phyloP scores from a whole-genome alignment of 2,888 invertebrate genomes.

The Idaea straminata region DNA sequence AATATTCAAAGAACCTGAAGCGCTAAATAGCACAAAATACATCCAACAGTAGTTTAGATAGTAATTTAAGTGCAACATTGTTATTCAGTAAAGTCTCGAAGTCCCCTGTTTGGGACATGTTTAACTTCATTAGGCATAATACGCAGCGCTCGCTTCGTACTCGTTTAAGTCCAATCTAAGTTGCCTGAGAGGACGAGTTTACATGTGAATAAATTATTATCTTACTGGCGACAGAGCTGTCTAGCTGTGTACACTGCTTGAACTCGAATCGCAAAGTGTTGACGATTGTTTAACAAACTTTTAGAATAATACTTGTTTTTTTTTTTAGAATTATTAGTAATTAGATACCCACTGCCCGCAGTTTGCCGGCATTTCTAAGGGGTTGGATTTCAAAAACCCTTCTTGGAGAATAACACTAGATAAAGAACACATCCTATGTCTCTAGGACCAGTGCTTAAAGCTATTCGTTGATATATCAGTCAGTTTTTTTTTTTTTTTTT shows the following conservation, averaged over 20 bases:
- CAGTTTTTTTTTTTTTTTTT: too few relatives aligned
- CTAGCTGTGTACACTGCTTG: conserved; percentile 19
- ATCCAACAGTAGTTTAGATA: conserved; percentile 25
- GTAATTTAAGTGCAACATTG: conserved; percentile 43
- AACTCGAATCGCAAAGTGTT: background rate
- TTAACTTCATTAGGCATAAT: conserved; percentile 79
- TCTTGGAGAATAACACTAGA: too few relatives aligned
- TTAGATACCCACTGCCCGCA: too few relatives aligned
- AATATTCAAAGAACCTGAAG: background rate
- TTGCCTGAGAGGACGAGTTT: conserved; percentile 69
- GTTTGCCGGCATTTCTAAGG: too few relatives aligned
- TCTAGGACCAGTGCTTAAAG: too few relatives aligned
- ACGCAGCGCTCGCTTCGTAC: conserved; percentile 68
- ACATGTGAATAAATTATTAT: conserved; percentile 79
- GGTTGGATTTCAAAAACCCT: too few relatives aligned
- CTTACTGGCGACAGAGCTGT: conserved; percentile 59
- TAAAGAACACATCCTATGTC: too few relatives aligned
- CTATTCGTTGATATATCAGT: too few relatives aligned
- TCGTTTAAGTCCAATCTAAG: conserved; percentile 80
- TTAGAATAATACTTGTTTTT: too few relatives aligned
- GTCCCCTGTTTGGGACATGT: conserved; percentile 67
- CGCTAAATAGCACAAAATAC: background rate
- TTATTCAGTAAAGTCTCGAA: conserved; percentile 50
- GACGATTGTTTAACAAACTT: background rate
- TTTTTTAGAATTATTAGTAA: too few relatives aligned